Evolutionary conservation across 35 echinoderm and acorn worm species (phyloP).

Genomic region (Lytechinus variegatus): DNA sequence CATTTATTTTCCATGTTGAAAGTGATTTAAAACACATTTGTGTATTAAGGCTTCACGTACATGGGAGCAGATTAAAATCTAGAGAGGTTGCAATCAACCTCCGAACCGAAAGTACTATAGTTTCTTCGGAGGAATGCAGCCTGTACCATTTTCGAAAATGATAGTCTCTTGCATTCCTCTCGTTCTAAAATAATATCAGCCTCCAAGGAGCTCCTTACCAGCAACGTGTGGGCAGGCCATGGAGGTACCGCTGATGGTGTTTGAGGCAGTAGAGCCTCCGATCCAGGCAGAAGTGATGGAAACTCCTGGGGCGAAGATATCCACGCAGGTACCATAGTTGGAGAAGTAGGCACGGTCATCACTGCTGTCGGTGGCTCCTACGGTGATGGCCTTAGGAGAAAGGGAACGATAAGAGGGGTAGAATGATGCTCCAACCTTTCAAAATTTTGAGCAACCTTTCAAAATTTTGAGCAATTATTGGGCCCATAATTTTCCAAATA

Average conservation of each 20-base stretch:
- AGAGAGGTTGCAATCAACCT: too few relatives aligned
- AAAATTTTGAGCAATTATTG: too few relatives aligned
- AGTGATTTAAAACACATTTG: too few relatives aligned
- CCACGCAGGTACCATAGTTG: slow-evolving; percentile 64
- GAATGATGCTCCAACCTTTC: neutral
- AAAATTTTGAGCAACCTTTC: neutral
- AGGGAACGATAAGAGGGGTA: neutral
- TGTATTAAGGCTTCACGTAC: too few relatives aligned
- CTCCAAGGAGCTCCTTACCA: slow-evolving; percentile 32
- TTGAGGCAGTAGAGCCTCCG: neutral
- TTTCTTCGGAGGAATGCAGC: too few relatives aligned
- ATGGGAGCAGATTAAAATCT: too few relatives aligned
- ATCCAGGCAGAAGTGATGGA: slow-evolving; percentile 52
- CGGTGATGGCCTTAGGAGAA: slow-evolving; percentile 53
- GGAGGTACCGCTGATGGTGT: slow-evolving; percentile 61
- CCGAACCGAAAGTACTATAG: too few relatives aligned
- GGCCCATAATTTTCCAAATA: too few relatives aligned
- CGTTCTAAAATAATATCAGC: too few relatives aligned
- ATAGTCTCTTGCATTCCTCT: neutral
- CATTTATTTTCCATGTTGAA: too few relatives aligned
- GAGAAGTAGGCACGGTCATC: slow-evolving; percentile 53
- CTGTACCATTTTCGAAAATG: neutral
- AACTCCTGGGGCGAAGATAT: slow-evolving; percentile 64
- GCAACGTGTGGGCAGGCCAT: slow-evolving; percentile 67
- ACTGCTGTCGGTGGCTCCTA: slow-evolving; percentile 44